These are phyloP conservation scores for Zenarchopterus dispar DNA, from an alignment of 2,797 vertebrate species.

Conservation along the genomic window DNA sequence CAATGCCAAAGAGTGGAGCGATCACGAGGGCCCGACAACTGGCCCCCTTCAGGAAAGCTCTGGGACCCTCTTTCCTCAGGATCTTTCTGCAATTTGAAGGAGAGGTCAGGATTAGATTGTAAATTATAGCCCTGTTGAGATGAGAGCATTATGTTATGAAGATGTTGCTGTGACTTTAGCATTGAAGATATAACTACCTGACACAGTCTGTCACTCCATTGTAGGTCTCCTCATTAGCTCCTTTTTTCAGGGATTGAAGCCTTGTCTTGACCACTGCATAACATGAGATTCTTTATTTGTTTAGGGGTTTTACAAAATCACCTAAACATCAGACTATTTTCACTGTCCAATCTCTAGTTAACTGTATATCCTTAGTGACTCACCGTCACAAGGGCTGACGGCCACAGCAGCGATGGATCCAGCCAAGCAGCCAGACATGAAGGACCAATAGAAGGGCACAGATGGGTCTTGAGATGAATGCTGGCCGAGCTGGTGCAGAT, in stretches of 20 bases:
- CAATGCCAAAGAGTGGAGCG: slow-evolving; percentile 89
- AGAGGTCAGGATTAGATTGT: neutral
- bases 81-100: slow-evolving; percentile 79
- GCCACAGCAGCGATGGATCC: slow-evolving; percentile 83
- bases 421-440: slow-evolving; percentile 83
- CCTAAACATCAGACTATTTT: neutral
- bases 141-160: neutral
- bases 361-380: slow-evolving; percentile 23
- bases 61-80: slow-evolving; percentile 84
- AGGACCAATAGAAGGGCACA: slow-evolving; percentile 87
- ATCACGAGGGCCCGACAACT: slow-evolving; percentile 86
- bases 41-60: slow-evolving; percentile 85
- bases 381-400: slow-evolving; percentile 88
- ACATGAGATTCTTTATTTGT: neutral
- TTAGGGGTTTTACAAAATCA: neutral
- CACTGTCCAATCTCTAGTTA: neutral
- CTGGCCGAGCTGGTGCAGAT: slow-evolving; percentile 83
- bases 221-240: slow-evolving; percentile 86
- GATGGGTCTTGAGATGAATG: slow-evolving; percentile 68
- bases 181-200: slow-evolving; percentile 69
- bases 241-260: slow-evolving; percentile 85
- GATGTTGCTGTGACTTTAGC: neutral
- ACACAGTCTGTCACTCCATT: slow-evolving; percentile 86
- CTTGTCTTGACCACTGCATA: slow-evolving; percentile 86
- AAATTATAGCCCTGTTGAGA: neutral